phyloP scores from a whole-genome alignment of 2,113 vertebrate species.

The Dendropsophus ebraccatus region DNA sequence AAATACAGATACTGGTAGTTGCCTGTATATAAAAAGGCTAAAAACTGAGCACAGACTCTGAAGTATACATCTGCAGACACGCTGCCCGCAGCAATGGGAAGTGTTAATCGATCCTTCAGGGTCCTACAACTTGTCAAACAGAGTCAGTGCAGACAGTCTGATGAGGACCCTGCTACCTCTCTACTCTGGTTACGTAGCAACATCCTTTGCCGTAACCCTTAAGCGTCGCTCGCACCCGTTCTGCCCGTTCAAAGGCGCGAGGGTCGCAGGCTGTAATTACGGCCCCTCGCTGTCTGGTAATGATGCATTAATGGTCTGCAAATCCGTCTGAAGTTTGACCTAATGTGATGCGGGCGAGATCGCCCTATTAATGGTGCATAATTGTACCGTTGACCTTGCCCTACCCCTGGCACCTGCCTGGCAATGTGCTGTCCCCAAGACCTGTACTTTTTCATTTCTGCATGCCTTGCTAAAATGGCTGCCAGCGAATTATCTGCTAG shows the following conservation, averaged over 20 bases:
- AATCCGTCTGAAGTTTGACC: background rate
- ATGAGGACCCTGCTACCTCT: background rate
- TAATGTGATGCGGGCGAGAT: background rate
- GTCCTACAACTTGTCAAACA: constrained; percentile 1
- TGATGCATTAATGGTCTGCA: background rate
- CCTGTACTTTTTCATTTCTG: background rate
- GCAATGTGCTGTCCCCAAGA: background rate
- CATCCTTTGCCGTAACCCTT: background rate
- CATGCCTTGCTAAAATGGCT: background rate
- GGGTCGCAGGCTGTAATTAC: background rate
- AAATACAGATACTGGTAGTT: background rate
- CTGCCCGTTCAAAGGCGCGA: background rate
- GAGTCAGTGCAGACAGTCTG: background rate
- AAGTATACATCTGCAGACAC: background rate
- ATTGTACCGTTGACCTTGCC: background rate
- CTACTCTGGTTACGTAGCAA: constrained; percentile 19
- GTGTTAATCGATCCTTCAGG: constrained; percentile 7
- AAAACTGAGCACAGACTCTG: background rate
- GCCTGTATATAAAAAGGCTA: background rate
- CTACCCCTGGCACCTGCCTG: background rate
- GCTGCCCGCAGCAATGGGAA: background rate
- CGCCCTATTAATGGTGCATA: background rate
- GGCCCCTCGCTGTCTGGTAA: background rate
- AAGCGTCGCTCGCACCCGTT: background rate
- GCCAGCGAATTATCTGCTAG: background rate